Evolutionary conservation across 2,888 invertebrate genomes (phyloP), one percentile per base, ranked within the genome.

Genomic region (Papilio gigon): DNA sequence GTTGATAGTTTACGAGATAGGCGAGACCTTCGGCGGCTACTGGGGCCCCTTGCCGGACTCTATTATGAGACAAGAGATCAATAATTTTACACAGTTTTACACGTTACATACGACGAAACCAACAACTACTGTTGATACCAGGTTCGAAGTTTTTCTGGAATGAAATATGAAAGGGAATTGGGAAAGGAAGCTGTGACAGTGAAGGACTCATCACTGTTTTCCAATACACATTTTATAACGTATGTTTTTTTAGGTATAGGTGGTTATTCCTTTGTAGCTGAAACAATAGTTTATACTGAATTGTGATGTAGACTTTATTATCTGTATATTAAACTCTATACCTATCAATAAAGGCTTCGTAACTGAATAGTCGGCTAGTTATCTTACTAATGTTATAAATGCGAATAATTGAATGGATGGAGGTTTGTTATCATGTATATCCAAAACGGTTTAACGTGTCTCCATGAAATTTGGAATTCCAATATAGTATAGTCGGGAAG

Each of bases 21-120:
- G 85, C 0, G 90, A 90, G 75, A 88, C 88, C 0, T 90, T 86
- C 67, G 90, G 90, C 0, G 90, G 89, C 0, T 91, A 90, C 72
- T 91, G 90, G 91, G 90, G 86, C 0, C 79, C 83, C 1, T 59
- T 89, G 30, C 86, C 88, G 0, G 78, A 85, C n/a, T 70, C 71
- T 12, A 42, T 86, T 37, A 70, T 86, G 58, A 75, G 71, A 12
- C 70, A 71, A 4, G 56, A 73, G 2, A 62, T 72, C 0, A 33
- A 47, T 0, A 74, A 74, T 61, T 60, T 73, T 4, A 72, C 79
- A 1, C 75, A 73, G 33, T 75, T 70, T 37, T 88, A 89, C 70
- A 85, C 85, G 2, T 68, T 84, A 40, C 80, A 79, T 75, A 79
- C 84, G 4, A 82, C 82, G 3, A 65, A 73, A 42, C 27, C 76